Evolutionary conservation across 2,113 vertebrate genomes (phyloP).

Genomic region (Cynocephalus volans): DNA sequence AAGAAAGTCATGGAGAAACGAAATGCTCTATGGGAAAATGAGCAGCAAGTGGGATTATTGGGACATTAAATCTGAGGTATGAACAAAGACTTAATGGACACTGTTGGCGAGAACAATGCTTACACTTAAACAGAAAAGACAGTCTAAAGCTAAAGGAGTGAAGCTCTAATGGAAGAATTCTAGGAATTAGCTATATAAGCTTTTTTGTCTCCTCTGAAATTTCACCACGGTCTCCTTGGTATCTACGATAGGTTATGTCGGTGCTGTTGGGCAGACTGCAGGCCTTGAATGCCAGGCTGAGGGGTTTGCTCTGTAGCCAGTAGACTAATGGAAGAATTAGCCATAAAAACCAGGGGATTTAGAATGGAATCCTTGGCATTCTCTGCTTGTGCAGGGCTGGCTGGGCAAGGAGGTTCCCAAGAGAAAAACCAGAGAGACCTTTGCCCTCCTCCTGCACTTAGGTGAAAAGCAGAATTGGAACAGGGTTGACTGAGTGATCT

Average conservation of each 20-base stretch:
- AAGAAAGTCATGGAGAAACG: not conserved
- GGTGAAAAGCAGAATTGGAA: constrained; percentile 78
- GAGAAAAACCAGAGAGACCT: constrained; percentile 73
- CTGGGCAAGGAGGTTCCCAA: constrained; percentile 64
- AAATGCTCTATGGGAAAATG: not conserved
- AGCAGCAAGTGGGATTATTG: not conserved
- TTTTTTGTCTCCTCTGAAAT: not conserved
- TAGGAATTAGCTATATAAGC: not conserved
- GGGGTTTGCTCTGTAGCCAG: constrained; percentile 31
- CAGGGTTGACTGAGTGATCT: constrained; percentile 50
- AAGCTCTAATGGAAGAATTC: not conserved
- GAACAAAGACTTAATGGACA: not conserved
- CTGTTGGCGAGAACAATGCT: not conserved
- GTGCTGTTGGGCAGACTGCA: not conserved
- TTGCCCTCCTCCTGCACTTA: constrained; percentile 81
- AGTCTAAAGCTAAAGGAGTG: not conserved
- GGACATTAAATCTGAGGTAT: not conserved
- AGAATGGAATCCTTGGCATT: constrained; percentile 84
- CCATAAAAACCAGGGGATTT: constrained; percentile 79
- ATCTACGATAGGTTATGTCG: not conserved
- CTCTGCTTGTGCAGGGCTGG: constrained; percentile 49
- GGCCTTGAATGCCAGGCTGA: constrained; percentile 50
- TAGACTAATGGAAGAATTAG: constrained; percentile 81
- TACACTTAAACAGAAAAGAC: not conserved
- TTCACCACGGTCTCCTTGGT: not conserved